Evolutionary conservation across 2,113 vertebrate species (phyloP).

Genomic region (Hucho hucho): DNA sequence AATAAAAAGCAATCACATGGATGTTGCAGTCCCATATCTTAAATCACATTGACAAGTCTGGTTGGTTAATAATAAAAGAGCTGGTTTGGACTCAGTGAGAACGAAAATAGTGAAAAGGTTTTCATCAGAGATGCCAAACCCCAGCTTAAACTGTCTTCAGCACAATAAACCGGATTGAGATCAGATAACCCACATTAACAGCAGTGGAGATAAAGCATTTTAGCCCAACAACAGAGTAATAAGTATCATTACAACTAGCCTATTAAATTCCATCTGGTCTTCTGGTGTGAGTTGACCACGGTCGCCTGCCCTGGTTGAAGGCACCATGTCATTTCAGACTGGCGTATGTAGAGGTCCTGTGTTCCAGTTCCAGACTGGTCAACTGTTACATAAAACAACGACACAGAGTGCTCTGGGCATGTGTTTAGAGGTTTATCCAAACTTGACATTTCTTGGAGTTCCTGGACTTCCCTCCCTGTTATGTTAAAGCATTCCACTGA

Average conservation of each 20-base stretch:
- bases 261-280: conserved; percentile 42
- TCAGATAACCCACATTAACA: conserved; percentile 39
- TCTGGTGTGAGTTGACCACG: not conserved
- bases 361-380: too few relatives aligned
- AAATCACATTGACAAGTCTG: not conserved
- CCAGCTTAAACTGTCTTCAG: conserved; percentile 36
- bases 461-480: too few relatives aligned
- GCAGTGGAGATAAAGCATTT: conserved; percentile 33
- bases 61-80: not conserved
- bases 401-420: too few relatives aligned
- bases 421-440: too few relatives aligned
- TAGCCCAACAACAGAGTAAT: conserved; percentile 38
- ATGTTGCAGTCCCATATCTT: not conserved
- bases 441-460: too few relatives aligned
- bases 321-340: too few relatives aligned
- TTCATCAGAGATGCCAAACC: conserved; percentile 18
- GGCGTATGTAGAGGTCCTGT: too few relatives aligned
- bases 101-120: conserved; percentile 21
- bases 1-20: too few relatives aligned
- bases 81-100: not conserved
- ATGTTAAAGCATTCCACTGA: too few relatives aligned
- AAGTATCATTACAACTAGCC: conserved; percentile 37
- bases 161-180: conserved; percentile 33
- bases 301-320: conserved; percentile 10
- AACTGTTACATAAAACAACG: too few relatives aligned